A percentile compares a stretch with the other conserved stretches of the same genome.
These are phyloP conservation scores for Heliconius sara DNA, from an alignment of 2,888 invertebrate genomes.

Conservation along the genomic window DNA sequence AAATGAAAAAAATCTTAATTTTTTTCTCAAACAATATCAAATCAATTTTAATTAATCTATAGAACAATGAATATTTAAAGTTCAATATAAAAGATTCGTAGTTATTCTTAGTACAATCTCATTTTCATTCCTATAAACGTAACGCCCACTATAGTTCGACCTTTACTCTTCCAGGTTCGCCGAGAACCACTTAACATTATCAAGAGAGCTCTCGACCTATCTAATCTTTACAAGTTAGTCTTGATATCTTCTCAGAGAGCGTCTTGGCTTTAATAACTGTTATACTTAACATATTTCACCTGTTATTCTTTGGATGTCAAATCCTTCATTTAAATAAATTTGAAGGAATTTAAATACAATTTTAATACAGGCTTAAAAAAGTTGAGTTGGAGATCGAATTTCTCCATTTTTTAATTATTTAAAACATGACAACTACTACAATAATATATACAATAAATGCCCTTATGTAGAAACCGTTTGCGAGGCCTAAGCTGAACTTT, in stretches of 20 bases:
- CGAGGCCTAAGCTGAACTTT: no score
- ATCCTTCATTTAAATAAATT: background rate
- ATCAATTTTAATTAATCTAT: background rate
- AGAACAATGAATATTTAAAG: background rate
- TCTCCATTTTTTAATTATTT: background rate
- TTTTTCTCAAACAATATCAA: background rate
- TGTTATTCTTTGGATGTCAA: background rate
- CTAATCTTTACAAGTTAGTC: conserved; percentile 40
- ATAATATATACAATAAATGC: no score
- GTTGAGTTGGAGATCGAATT: background rate
- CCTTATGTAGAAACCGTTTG: no score
- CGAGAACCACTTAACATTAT: conserved; percentile 36
- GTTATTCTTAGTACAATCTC: conserved; percentile 13
- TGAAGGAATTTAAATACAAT: background rate
- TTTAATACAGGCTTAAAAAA: background rate
- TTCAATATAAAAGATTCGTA: background rate
- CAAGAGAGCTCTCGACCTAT: conserved; percentile 41
- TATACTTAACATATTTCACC: conserved; percentile 2
- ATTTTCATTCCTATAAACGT: conserved; percentile 8
- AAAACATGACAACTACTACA: background rate
- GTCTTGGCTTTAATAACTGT: conserved; percentile 14
- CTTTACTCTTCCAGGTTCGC: conserved; percentile 26
- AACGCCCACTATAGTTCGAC: conserved; percentile 23
- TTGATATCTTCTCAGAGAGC: conserved; percentile 28
- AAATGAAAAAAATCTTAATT: background rate